Evolutionary conservation across 2,113 vertebrate species (phyloP).

Genomic region (Labeo rohita): DNA sequence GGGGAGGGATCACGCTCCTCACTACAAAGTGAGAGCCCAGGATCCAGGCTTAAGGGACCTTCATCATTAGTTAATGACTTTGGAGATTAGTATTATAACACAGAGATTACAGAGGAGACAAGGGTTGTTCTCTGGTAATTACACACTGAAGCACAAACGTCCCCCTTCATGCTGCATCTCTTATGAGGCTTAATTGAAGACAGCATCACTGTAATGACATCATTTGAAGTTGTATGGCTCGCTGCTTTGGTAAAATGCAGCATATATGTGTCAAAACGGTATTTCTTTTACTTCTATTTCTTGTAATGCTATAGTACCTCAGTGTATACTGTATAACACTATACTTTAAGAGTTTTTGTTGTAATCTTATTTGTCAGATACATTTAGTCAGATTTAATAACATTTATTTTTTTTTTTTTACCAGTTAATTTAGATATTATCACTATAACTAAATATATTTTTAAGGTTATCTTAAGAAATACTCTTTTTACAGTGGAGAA

Average conservation of each 20-base stretch:
- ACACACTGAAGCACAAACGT: constrained; percentile 81
- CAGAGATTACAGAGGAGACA: constrained; percentile 84
- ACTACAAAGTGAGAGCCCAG: constrained; percentile 88
- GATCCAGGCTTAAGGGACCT: constrained; percentile 86
- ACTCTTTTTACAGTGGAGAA: background rate
- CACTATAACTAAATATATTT: background rate
- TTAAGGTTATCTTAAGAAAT: background rate
- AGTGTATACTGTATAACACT: background rate
- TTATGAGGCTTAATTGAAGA: constrained; percentile 47
- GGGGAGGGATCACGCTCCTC: constrained; percentile 81
- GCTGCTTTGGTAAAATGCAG: background rate
- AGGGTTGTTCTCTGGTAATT: constrained; percentile 85
- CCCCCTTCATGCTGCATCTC: constrained; percentile 46
- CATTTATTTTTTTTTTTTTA: background rate
- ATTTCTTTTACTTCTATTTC: background rate
- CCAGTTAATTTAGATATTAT: background rate
- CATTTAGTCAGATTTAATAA: background rate
- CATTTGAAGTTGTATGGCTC: background rate
- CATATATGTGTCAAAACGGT: background rate
- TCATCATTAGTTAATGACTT: constrained; percentile 88
- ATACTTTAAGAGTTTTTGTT: background rate
- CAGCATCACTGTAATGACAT: constrained; percentile 4
- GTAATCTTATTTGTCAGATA: background rate
- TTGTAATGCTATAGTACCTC: background rate
- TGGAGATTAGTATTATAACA: constrained; percentile 84